Percentiles rank a stretch among this genome's conserved stretches.
phyloP scores from a whole-genome alignment of 2,113 vertebrate species.

The Falcunculus frontatus region DNA sequence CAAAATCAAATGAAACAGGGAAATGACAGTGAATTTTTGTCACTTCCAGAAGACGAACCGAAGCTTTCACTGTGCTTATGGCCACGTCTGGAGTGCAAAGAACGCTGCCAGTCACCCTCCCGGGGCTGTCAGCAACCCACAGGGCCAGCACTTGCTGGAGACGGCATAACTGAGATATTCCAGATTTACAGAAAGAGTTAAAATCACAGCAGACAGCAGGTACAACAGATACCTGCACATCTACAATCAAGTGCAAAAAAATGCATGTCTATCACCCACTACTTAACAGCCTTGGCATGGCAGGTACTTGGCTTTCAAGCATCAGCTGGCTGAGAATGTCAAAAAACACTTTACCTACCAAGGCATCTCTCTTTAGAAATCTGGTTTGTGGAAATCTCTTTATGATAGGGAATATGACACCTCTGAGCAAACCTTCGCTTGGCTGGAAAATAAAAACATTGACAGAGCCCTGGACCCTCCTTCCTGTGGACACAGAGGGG shows the following conservation, averaged over 20 bases:
- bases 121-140: not conserved
- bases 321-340: not conserved
- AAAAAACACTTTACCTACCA: slow-evolving; percentile 14
- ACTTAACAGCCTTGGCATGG: not conserved
- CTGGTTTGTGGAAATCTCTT: not conserved
- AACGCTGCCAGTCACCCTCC: not conserved
- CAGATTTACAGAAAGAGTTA: not conserved
- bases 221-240: slow-evolving; percentile 20
- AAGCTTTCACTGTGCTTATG: not conserved
- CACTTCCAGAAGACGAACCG: not conserved
- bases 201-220: slow-evolving; percentile 34
- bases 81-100: slow-evolving; percentile 3
- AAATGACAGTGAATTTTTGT: slow-evolving; percentile 3
- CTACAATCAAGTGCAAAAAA: not conserved
- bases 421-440: not conserved
- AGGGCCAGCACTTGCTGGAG: not conserved
- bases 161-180: not conserved
- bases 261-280: not conserved
- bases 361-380: not conserved
- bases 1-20: not conserved
- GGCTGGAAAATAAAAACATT: fast-evolving
- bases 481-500: not conserved
- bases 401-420: not conserved
- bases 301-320: slow-evolving; percentile 27
- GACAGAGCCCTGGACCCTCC: not conserved